Evolutionary conservation across 2,797 vertebrate genomes (phyloP), one percentile per base, ranked within the genome.

Genomic region (Moxostoma hubbsi): DNA sequence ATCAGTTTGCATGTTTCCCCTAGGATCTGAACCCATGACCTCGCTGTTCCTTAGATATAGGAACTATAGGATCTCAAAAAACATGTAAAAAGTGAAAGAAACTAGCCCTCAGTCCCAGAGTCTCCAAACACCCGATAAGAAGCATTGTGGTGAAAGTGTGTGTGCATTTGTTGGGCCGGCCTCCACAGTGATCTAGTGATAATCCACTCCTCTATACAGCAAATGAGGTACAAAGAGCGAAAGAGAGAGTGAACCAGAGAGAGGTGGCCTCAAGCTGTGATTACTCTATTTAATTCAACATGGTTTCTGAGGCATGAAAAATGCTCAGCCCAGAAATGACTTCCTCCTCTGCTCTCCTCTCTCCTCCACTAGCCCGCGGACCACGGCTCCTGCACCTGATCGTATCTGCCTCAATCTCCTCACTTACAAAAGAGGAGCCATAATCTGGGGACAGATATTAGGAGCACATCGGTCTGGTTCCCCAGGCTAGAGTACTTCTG

Each of bases 221-320:
- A 76, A 76, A 64, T 68, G 64, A 73, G 72, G 58, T 64, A 62
- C 57, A 75, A 75, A 63, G 66, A 75, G 66, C 15, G 67, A 64
- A 77, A 79, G 65, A 66, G 67, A 72, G 65, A 81, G 77, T 55
- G 77, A 83, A 75, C 45, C 50, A 7, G 61, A 82, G 67, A 85
- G 77, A 85, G 64, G 57, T 79, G 81, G 82, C 84, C 84, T 78
- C 86, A 82, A 87, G 86, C 86, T 84, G 86, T 83, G 86, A 85
- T 87, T 87, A 87, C 82, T 85, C 84, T 63, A 84, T 75, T 87
- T 87, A 85, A 87, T 87, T 87, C 86, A 85, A 85, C 84, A 87
- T 83, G 82, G 81, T 80, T 87, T 85, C 75, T 87, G 86, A 87
- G 82, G 86, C 86, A 87, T 87, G 84, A 87, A 87, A 86, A 81